A percentile compares a stretch with the other conserved stretches of the same genome.
Evolutionary conservation across 2,797 vertebrate species (phyloP).

Genomic region (Enoplosus armatus): DNA sequence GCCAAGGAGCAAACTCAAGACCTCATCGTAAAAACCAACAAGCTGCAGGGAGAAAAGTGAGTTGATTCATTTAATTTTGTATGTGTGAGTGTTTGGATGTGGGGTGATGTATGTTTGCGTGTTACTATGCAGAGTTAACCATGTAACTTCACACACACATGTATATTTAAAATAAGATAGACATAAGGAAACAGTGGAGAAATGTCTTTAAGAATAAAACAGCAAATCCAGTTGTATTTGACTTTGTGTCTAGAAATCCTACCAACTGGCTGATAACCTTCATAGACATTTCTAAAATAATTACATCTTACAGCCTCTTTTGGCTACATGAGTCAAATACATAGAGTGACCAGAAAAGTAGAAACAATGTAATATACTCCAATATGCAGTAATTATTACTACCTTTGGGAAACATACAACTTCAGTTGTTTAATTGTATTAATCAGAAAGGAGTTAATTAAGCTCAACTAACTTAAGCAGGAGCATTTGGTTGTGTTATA

Average conservation of each 20-base stretch:
- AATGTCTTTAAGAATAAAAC: not conserved
- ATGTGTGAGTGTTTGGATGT: not conserved
- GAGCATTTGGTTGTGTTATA: not conserved
- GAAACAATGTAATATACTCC: not conserved
- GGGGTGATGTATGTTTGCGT: not conserved
- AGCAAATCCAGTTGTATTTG: not conserved
- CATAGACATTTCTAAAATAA: not conserved
- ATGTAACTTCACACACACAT: not conserved
- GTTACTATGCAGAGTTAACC: not conserved
- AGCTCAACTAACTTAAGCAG: not conserved
- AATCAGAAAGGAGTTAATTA: not conserved
- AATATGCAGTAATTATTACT: not conserved
- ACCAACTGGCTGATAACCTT: not conserved
- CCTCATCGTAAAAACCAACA: conserved; percentile 97
- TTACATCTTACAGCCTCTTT: not conserved
- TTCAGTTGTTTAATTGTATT: no score
- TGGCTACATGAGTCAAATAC: not conserved
- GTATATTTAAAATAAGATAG: not conserved
- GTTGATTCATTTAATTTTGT: conserved; percentile 59
- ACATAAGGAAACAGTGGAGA: not conserved
- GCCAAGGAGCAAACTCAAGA: conserved; percentile 98
- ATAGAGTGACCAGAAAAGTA: not conserved
- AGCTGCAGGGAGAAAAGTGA: conserved; percentile 98
- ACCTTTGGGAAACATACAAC: not conserved
- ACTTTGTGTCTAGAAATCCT: not conserved